Evolutionary conservation across 2,797 vertebrate species (phyloP).

Genomic region (Decapterus maruadsi): DNA sequence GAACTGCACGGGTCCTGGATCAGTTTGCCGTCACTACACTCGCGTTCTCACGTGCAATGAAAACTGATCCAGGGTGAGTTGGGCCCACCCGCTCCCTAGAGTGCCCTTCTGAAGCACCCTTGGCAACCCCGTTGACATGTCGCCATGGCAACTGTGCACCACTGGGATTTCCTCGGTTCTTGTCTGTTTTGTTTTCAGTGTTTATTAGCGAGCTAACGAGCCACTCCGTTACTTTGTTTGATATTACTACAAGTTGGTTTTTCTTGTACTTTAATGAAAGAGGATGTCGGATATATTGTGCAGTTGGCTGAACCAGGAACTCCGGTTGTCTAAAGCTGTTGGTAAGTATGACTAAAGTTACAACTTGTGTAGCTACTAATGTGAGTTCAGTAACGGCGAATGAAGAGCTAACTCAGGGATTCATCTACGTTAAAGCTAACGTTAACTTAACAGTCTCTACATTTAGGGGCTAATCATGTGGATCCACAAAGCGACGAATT

Average conservation of each 20-base stretch:
- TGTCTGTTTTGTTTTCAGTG: background rate
- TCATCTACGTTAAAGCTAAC: background rate
- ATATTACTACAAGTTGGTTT: background rate
- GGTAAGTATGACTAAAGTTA: constrained; percentile 83
- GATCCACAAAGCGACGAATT: background rate
- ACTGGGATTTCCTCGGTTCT: background rate
- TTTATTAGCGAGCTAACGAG: background rate
- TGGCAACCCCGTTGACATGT: constrained; percentile 58
- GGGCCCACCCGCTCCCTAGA: constrained; percentile 4
- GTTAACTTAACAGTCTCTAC: too few relatives aligned
- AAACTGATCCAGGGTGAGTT: constrained; percentile 33
- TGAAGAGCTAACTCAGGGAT: background rate
- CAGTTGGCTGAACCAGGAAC: constrained; percentile 91
- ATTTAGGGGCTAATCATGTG: background rate
- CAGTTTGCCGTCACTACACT: constrained; percentile 2
- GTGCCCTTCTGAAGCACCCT: background rate
- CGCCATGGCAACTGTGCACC: constrained; percentile 65
- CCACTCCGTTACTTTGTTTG: background rate
- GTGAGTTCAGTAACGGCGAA: constrained; percentile 27
- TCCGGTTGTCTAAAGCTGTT: constrained; percentile 88
- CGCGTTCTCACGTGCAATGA: background rate
- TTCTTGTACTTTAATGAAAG: background rate
- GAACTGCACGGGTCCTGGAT: constrained; percentile 17
- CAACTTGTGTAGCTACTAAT: background rate
- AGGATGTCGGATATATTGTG: constrained; percentile 92